Evolutionary conservation across 2,888 invertebrate genomes (phyloP).

Genomic region (Erebia palarica): DNA sequence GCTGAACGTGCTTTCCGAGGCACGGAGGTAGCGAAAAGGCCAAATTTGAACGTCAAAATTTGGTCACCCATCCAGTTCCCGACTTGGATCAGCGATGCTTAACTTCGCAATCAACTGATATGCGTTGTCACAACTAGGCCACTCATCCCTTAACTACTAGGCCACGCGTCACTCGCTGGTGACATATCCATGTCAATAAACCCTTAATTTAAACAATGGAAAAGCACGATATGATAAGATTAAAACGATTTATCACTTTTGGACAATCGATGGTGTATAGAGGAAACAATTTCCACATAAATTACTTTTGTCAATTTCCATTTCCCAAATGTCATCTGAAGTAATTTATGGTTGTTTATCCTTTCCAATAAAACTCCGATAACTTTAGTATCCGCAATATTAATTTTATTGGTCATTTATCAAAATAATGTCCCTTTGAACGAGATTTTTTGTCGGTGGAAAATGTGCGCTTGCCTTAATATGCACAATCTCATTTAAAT

Average conservation of each 20-base stretch:
- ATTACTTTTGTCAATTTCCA: conserved; percentile 65
- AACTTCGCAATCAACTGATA: too few species aligned
- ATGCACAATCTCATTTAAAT: too few species aligned
- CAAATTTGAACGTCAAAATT: too few species aligned
- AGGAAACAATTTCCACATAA: conserved; percentile 60
- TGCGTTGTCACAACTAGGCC: too few species aligned
- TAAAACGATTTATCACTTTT: conserved; percentile 52
- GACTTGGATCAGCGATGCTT: too few species aligned
- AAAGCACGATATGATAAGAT: not conserved
- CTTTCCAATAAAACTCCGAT: conserved; percentile 35
- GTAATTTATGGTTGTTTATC: conserved; percentile 65
- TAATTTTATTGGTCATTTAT: conserved; percentile 25
- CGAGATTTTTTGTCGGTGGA: not conserved
- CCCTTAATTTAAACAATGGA: not conserved
- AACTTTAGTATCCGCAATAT: conserved; percentile 22
- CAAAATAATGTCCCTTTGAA: conserved; percentile 6
- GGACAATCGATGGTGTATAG: conserved; percentile 49
- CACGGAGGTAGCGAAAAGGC: too few species aligned
- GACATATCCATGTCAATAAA: not conserved
- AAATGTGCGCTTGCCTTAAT: too few species aligned
- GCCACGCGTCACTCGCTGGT: too few species aligned
- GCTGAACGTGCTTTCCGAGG: too few species aligned
- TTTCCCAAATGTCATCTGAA: conserved; percentile 57
- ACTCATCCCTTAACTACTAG: too few species aligned
- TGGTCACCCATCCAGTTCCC: too few species aligned